A percentile compares a stretch with the other conserved stretches of the same genome.
phyloP scores from a whole-genome alignment of 2,113 vertebrate genomes.

The Cariama cristata region DNA sequence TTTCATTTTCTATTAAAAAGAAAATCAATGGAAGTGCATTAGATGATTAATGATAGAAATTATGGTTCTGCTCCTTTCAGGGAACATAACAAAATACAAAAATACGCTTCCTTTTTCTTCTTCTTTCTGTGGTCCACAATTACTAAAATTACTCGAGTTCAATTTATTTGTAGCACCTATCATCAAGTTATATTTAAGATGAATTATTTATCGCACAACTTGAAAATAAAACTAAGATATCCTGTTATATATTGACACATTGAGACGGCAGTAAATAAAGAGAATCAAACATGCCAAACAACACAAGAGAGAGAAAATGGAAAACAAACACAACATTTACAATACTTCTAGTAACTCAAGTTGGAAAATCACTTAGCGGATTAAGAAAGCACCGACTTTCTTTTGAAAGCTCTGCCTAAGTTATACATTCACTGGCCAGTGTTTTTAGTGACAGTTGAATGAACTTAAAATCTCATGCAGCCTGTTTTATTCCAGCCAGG shows the following conservation, averaged over 20 bases:
- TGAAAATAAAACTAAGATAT: slow-evolving; percentile 40
- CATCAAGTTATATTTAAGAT: slow-evolving; percentile 22
- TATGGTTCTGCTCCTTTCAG: slow-evolving; percentile 1
- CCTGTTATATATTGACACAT: neutral
- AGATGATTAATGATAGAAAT: slow-evolving; percentile 66
- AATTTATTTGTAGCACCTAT: slow-evolving; percentile 28
- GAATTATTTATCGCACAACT: slow-evolving; percentile 47
- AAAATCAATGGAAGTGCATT: slow-evolving; percentile 55
- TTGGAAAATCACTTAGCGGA: neutral
- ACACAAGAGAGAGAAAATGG: neutral
- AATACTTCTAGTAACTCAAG: neutral
- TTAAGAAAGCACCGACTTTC: neutral
- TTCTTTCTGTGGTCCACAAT: neutral
- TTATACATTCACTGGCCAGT: neutral
- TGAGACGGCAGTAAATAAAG: neutral
- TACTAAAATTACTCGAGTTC: slow-evolving; percentile 14
- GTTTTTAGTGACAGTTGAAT: neutral
- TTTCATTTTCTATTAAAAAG: slow-evolving; percentile 54
- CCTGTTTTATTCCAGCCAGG: neutral
- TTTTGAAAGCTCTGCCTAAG: neutral
- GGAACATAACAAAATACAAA: slow-evolving; percentile 28
- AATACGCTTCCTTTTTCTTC: neutral
- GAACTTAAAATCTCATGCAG: neutral
- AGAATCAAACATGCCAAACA: neutral
- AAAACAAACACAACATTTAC: neutral